Conservation (phyloP, 2,113 vertebrate species). For the Corythoichthys haematopterus region DNA sequence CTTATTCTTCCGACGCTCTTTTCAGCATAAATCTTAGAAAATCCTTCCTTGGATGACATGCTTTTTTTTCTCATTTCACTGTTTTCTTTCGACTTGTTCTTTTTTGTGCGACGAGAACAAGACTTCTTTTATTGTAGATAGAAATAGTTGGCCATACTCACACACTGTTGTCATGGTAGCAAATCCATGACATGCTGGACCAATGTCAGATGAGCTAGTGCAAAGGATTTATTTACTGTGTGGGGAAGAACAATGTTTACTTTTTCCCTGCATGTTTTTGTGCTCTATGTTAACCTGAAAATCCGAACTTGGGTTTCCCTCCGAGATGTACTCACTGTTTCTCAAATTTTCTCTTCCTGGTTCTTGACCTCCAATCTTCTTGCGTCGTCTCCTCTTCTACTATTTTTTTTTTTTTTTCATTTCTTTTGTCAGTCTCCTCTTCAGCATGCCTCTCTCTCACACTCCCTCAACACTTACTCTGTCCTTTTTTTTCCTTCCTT, state of each 20-base stretch:
- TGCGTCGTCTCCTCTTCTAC: background rate
- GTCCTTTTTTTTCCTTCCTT: too few species aligned
- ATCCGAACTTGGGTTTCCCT: too few species aligned
- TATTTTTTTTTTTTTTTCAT: background rate
- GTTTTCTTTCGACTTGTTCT: background rate
- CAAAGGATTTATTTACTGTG: too few species aligned
- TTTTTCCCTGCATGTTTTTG: background rate
- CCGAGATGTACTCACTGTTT: background rate
- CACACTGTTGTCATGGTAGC: slow-evolving; percentile 1
- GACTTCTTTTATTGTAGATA: background rate
- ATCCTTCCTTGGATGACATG: slow-evolving; percentile 34
- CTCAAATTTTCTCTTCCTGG: background rate
- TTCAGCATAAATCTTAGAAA: background rate
- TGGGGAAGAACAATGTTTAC: too few species aligned
- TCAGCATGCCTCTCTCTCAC: background rate
- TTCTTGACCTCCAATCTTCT: background rate
- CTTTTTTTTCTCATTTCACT: slow-evolving; percentile 13
- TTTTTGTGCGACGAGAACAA: background rate
- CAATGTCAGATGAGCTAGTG: too few species aligned
- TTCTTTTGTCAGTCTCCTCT: background rate
- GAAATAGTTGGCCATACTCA: background rate
- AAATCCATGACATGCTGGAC: background rate
- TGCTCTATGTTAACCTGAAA: too few species aligned
- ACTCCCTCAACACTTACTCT: background rate
- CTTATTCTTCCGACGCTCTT: slow-evolving; percentile 14